A percentile compares a stretch with the other conserved stretches of the same genome.
These are phyloP conservation scores for Microdon myrmicae DNA, from an alignment of 2,888 invertebrate genomes.

Conservation along the genomic window DNA sequence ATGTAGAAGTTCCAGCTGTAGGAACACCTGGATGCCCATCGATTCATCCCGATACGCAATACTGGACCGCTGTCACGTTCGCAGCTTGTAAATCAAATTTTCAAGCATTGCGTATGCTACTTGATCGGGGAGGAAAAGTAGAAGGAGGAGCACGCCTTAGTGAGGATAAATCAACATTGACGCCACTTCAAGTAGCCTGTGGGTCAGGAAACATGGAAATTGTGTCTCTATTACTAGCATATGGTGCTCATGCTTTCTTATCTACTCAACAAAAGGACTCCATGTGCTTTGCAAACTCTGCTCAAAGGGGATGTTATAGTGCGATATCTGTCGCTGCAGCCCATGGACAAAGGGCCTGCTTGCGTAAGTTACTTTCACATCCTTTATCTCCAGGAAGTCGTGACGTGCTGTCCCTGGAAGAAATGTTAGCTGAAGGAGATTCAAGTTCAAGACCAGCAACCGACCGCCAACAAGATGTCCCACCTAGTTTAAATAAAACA, in stretches of 20 bases:
- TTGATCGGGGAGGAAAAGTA: constrained; percentile 84
- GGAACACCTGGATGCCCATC: constrained; percentile 67
- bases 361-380: constrained; percentile 82
- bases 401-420: constrained; percentile 86
- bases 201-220: constrained; percentile 84
- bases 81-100: constrained; percentile 72
- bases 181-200: constrained; percentile 88
- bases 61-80: constrained; percentile 91
- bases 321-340: constrained; percentile 90
- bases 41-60: constrained; percentile 76
- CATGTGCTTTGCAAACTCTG: constrained; percentile 85
- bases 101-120: constrained; percentile 74
- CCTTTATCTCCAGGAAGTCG: constrained; percentile 74
- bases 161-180: constrained; percentile 87
- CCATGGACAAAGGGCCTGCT: constrained; percentile 82
- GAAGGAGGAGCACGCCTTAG: constrained; percentile 86
- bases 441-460: constrained; percentile 57
- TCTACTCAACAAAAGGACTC: constrained; percentile 86
- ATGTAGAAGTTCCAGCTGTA: constrained; percentile 77
- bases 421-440: constrained; percentile 88
- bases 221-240: constrained; percentile 80
- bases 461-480: constrained; percentile 58
- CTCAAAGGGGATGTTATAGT: constrained; percentile 87
- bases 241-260: constrained; percentile 89
- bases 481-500: constrained; percentile 75